Percentiles rank a stretch among this genome's conserved stretches.
phyloP scores from a whole-genome alignment of 2,797 vertebrate genomes.

The Parauchenoglanis ngamensis region DNA sequence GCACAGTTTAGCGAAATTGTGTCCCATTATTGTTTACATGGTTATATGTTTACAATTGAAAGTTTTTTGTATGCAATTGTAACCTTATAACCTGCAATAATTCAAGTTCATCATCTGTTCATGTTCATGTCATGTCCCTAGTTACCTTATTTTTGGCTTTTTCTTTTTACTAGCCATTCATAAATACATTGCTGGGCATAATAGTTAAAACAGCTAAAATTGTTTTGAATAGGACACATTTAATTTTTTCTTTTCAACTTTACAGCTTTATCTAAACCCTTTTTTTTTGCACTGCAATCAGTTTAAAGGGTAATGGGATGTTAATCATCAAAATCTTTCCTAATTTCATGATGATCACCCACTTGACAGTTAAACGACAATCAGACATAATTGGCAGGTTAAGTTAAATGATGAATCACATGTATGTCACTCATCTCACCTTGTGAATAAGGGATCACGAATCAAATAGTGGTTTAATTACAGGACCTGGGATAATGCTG shows the following conservation, averaged over 20 bases:
- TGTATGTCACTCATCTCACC: constrained; percentile 54
- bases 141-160: background rate
- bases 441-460: constrained; percentile 47
- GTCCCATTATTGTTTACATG: background rate
- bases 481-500: constrained; percentile 52
- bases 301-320: constrained; percentile 52
- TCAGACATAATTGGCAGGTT: constrained; percentile 59
- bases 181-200: background rate
- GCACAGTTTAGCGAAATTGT: background rate
- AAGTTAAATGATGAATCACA: constrained; percentile 56
- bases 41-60: background rate
- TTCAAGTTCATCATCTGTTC: background rate
- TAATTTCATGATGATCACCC: constrained; percentile 52
- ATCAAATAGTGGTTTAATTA: constrained; percentile 61
- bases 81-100: background rate
- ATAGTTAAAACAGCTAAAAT: background rate
- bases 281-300: constrained; percentile 29
- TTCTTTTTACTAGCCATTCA: background rate
- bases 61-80: background rate
- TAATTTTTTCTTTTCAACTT: background rate
- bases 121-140: too few species aligned
- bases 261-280: constrained; percentile 9
- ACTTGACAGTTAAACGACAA: constrained; percentile 55
- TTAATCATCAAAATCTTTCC: constrained; percentile 57
- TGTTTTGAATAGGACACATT: background rate